A percentile compares a stretch with the other conserved stretches of the same genome.
Evolutionary conservation across 2,113 vertebrate species (phyloP).

Genomic region (Harpagus bidentatus): DNA sequence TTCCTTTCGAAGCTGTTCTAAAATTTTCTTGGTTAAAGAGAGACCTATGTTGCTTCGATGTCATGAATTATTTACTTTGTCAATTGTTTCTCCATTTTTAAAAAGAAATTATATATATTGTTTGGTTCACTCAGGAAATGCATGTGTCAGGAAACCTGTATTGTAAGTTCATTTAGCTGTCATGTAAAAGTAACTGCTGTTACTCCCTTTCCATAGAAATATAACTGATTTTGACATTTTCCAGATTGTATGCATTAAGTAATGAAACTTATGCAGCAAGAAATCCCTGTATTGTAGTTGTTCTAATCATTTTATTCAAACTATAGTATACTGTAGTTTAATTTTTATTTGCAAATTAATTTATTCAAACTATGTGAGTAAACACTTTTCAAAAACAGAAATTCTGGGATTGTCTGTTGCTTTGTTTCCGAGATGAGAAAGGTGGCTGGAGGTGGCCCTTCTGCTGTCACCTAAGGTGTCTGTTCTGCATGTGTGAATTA

Average conservation of each 20-base stretch:
- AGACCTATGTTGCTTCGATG: conserved; percentile 58
- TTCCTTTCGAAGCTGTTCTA: conserved; percentile 48
- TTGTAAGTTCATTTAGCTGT: conserved; percentile 71
- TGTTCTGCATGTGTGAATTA: background rate
- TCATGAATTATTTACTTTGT: conserved; percentile 71
- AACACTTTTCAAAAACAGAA: conserved; percentile 76
- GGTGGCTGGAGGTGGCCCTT: background rate
- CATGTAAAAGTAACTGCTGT: conserved; percentile 74
- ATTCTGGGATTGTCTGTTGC: conserved; percentile 49
- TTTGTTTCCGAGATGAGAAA: conserved; percentile 33
- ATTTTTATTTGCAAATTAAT: conserved; percentile 83
- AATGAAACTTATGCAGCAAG: conserved; percentile 67
- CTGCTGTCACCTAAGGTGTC: background rate
- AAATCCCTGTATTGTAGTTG: conserved; percentile 74
- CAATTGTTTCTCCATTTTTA: conserved; percentile 65
- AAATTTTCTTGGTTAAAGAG: conserved; percentile 40
- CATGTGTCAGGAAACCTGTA: conserved; percentile 77
- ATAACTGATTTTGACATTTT: conserved; percentile 69
- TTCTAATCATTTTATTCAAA: conserved; percentile 76
- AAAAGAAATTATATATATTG: conserved; percentile 58
- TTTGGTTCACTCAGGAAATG: conserved; percentile 81
- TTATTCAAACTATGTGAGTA: conserved; percentile 78
- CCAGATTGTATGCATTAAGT: conserved; percentile 68
- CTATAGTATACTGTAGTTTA: conserved; percentile 76
- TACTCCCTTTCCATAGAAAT: conserved; percentile 70